Conservation (phyloP, 2,113 vertebrate genomes). For the Arothron firmamentum region DNA sequence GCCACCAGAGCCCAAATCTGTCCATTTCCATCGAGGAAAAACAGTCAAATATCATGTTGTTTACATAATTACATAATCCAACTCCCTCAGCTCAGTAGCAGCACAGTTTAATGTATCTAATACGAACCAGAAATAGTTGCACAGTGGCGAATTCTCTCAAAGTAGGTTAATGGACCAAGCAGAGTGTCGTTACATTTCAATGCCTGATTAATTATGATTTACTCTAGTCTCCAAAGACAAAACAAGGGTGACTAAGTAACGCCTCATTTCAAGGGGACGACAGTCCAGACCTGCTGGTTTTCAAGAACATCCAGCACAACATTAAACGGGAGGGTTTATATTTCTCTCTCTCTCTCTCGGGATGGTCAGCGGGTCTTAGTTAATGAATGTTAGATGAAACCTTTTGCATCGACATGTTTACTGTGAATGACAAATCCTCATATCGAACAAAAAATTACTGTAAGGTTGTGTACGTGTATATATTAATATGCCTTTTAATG, state of each 20-base stretch:
- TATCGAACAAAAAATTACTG: conserved; percentile 28
- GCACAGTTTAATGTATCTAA: conserved; percentile 19
- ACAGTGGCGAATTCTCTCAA: conserved; percentile 28
- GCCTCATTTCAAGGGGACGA: conserved; percentile 19
- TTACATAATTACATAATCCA: conserved; percentile 22
- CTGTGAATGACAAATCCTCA: conserved; percentile 57
- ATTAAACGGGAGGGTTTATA: not conserved
- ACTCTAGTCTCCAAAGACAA: conserved; percentile 49
- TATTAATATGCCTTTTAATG: conserved; percentile 36
- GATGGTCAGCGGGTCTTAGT: conserved; percentile 1
- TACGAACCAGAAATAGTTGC: conserved; percentile 25
- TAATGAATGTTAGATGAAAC: conserved; percentile 40
- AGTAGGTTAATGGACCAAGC: conserved; percentile 61
- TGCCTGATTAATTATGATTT: conserved; percentile 44
- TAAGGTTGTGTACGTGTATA: conserved; percentile 34
- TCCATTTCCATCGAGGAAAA: not conserved
- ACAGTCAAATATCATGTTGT: conserved; percentile 3
- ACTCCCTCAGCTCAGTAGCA: conserved; percentile 12
- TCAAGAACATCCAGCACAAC: conserved; percentile 39
- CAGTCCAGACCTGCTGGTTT: conserved; percentile 20
- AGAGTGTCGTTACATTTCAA: conserved; percentile 50
- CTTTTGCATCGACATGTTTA: conserved; percentile 40
- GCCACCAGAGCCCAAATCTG: not conserved
- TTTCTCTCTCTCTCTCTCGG: not conserved
- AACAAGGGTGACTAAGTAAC: conserved; percentile 15